Evolutionary conservation across 2,797 vertebrate species (phyloP).

Genomic region (Malacoraja senta): DNA sequence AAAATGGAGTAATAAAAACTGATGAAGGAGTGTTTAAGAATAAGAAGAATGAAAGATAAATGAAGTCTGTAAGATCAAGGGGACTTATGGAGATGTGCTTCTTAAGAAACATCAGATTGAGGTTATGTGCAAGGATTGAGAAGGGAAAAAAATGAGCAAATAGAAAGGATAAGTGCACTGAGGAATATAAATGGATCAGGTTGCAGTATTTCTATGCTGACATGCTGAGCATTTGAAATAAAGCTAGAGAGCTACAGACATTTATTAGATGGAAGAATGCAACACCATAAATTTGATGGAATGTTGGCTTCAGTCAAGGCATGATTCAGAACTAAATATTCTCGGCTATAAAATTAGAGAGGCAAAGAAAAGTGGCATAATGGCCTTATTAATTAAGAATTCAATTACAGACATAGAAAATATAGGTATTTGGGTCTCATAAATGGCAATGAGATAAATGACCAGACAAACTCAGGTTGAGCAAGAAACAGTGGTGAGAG

Average conservation of each 20-base stretch:
- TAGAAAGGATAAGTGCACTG: not conserved
- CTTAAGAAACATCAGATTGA: not conserved
- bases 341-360: not conserved
- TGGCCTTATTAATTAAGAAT: not conserved
- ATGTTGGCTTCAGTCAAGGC: not conserved
- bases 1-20: not conserved
- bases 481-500: not conserved
- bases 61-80: not conserved
- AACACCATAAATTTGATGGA: conserved; percentile 25
- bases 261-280: not conserved
- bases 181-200: not conserved
- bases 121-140: not conserved
- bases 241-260: not conserved
- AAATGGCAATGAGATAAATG: conserved; percentile 6
- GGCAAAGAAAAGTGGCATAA: not conserved
- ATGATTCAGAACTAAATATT: conserved; percentile 9
- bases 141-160: not conserved
- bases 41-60: not conserved
- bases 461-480: not conserved
- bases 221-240: not conserved
- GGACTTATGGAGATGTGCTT: not conserved
- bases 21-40: not conserved
- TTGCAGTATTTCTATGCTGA: not conserved
- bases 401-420: conserved; percentile 2
- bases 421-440: not conserved